Base-by-base conservation (phyloP, 2,113 vertebrate species). In the Lepus europaeus region DNA sequence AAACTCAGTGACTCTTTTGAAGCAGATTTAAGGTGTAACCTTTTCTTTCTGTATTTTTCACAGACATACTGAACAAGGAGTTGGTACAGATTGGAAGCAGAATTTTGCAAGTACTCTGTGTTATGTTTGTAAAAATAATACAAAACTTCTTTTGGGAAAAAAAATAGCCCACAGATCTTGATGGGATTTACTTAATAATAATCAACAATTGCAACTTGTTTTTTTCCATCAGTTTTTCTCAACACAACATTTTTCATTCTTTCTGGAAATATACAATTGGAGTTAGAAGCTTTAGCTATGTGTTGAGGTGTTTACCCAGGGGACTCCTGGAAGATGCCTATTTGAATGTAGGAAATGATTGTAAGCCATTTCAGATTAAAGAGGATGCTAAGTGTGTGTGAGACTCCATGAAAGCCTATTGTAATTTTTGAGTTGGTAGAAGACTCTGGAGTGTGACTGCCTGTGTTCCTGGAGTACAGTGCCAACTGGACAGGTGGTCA, bases 121-220 rank as follows among this genome's bases (percentile, higher is more conserved):
- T 31, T 76, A 39, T 70, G 0, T 93, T 83, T 87, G 20, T 27
- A 90, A 66, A 87, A 83, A 83, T 66, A 68, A 82, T 33, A n/a
- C 16, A 73, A 84, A 93, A 77, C 2, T 36, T 31, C 4, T 82
- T 89, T 59, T n/a, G 10, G 7, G 53, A 45, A 83, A 73, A 36
- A 36, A 8, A 13, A 9, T 20, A 89, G 17, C 7, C 66, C 6
- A 39, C 14, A 29, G 29, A 81, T 76, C 33, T 79, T 81, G 20
- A 87, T 49, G n/a, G 49, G 13, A 81, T 74, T 95, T 92, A 91
- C 25, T 89, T 94, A 23, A 93, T 0, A 91, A 70, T 84, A 79
- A 80, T 86, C 17, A 70, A 63, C 1, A 36, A 11, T 68, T 2
- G 33, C 9, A 63, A 53, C 3, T 68, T 86, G 31, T 17, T 66